phyloP scores from a whole-genome alignment of 2,113 vertebrate genomes.

The Salvator merianae region DNA sequence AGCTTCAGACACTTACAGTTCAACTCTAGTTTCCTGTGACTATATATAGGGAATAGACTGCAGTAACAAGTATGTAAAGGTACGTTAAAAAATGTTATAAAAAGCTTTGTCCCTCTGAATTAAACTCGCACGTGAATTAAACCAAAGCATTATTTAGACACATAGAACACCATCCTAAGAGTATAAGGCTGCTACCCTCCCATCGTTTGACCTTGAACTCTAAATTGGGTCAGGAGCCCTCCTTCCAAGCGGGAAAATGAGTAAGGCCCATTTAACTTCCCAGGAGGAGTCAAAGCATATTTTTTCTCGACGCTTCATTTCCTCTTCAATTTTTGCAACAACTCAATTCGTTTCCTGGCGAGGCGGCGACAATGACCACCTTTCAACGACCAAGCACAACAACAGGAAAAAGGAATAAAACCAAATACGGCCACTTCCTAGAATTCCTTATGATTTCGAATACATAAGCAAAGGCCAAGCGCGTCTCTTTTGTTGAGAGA shows the following conservation, averaged over 20 bases:
- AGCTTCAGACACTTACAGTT: background rate
- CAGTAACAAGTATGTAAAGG: too few species aligned
- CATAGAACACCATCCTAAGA: background rate
- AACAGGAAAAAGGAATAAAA: too few species aligned
- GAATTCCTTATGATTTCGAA: too few species aligned
- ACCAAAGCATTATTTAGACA: background rate
- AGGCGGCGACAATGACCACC: too few species aligned
- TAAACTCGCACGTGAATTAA: too few species aligned
- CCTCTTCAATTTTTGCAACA: too few species aligned
- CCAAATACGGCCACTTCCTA: too few species aligned
- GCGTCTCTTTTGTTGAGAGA: background rate
- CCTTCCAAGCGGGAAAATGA: background rate
- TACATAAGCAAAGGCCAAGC: background rate
- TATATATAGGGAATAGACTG: too few species aligned
- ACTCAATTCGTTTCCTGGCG: too few species aligned
- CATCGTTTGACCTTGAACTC: background rate
- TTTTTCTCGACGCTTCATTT: background rate
- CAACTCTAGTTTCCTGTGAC: background rate
- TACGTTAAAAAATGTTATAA: too few species aligned
- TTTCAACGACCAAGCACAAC: background rate
- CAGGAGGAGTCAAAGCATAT: background rate
- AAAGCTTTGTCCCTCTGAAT: too few species aligned
- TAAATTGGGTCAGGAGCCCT: background rate
- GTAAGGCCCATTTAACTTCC: background rate
- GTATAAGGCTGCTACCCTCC: background rate